Evolutionary conservation across 1,140 invertebrate genomes (phyloP).

Genomic region (Drosophila nigromelanica): DNA sequence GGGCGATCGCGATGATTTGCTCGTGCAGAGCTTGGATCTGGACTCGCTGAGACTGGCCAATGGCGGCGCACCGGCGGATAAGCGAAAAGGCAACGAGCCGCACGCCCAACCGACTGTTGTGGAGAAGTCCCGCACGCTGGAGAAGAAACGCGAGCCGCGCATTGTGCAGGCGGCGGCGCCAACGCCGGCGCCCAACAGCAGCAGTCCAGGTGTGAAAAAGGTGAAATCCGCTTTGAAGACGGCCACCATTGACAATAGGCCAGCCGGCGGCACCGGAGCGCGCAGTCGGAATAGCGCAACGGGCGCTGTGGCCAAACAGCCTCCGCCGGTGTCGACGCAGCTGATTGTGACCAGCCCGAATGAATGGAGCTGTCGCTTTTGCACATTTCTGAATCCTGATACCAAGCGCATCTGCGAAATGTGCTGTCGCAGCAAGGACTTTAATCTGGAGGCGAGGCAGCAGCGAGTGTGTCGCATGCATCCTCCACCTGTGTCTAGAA

Average conservation of each 20-base stretch:
- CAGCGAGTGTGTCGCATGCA: conserved; percentile 62
- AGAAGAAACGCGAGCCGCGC: conserved; percentile 47
- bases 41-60: conserved; percentile 70
- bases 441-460: conserved; percentile 71
- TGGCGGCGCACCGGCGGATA: conserved; percentile 48
- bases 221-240: conserved; percentile 72
- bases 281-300: conserved; percentile 34
- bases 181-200: conserved; percentile 44
- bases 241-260: conserved; percentile 58
- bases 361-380: conserved; percentile 88
- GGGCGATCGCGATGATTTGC: conserved; percentile 76
- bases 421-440: conserved; percentile 86
- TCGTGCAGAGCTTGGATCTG: conserved; percentile 75
- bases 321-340: conserved; percentile 60
- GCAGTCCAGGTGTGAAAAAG: conserved; percentile 60
- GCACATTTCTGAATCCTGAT: conserved; percentile 88
- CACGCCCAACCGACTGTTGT: conserved; percentile 23
- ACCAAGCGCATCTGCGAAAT: conserved; percentile 88
- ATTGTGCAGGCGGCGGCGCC: conserved; percentile 50
- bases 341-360: conserved; percentile 71
- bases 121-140: conserved; percentile 60
- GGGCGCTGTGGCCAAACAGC: conserved; percentile 64
- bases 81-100: conserved; percentile 49
- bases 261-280: neutral
- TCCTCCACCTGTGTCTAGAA: conserved; percentile 78